phyloP scores from a whole-genome alignment of 2,113 vertebrate species.

The Nerophis ophidion region DNA sequence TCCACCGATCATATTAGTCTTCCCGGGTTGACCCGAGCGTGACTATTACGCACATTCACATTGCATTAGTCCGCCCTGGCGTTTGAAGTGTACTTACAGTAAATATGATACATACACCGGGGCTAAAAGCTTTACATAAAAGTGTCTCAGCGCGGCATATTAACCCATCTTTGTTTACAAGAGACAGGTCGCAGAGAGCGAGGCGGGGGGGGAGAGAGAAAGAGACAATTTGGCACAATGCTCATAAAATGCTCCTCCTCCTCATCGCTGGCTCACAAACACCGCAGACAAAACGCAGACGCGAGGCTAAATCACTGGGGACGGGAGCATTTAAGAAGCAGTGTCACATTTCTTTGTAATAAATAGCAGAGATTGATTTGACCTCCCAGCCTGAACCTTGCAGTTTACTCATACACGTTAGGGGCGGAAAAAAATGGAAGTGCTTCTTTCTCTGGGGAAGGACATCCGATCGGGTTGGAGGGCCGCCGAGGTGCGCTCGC shows the following conservation, averaged over 20 bases:
- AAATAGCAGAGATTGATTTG: conserved; percentile 98
- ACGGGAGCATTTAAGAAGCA: conserved; percentile 88
- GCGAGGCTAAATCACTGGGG: conserved; percentile 83
- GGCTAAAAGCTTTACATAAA: conserved; percentile 83
- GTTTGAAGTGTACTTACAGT: conserved; percentile 80
- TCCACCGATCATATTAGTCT: conserved; percentile 62
- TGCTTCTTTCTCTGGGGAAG: conserved; percentile 73
- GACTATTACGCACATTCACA: conserved; percentile 58
- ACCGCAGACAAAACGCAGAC: conserved; percentile 73
- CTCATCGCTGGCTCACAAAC: conserved; percentile 35
- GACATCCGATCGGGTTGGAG: conserved; percentile 88
- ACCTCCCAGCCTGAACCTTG: conserved; percentile 84
- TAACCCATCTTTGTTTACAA: conserved; percentile 82
- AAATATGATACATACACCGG: conserved; percentile 80
- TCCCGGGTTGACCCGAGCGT: conserved; percentile 60
- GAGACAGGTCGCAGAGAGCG: conserved; percentile 56
- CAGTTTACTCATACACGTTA: conserved; percentile 86
- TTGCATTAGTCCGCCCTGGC: conserved; percentile 59
- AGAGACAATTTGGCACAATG: conserved; percentile 75
- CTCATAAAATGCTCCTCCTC: conserved; percentile 66
- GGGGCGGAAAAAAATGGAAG: conserved; percentile 86
- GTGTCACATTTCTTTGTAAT: conserved; percentile 97
- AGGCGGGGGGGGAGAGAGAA: conserved; percentile 20
- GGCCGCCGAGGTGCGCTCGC: conserved; percentile 68
- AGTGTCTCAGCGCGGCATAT: conserved; percentile 76